A percentile compares a stretch with the other conserved stretches of the same genome.
These are phyloP conservation scores for Lomographa bimaculata DNA, from an alignment of 2,888 invertebrate species.

Conservation along the genomic window DNA sequence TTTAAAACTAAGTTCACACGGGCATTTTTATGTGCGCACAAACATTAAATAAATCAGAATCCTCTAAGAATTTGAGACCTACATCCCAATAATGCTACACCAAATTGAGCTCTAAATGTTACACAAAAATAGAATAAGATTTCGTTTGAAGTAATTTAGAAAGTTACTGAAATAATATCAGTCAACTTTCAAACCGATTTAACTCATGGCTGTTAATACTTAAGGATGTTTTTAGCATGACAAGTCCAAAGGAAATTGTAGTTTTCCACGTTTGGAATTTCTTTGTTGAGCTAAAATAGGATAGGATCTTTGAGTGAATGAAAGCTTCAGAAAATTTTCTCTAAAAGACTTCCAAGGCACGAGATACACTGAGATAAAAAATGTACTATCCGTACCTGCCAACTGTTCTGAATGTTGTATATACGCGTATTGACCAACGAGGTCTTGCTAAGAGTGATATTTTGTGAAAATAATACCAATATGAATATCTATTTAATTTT, in stretches of 20 bases:
- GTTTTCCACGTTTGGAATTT: slow-evolving; percentile 22
- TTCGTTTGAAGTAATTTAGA: slow-evolving; percentile 9
- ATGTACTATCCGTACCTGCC: no score
- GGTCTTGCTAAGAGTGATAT: no score
- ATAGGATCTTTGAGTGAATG: slow-evolving; percentile 20
- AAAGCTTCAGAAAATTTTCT: slow-evolving; percentile 22
- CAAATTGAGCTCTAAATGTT: no score
- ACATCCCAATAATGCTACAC: no score
- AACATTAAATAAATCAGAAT: no score
- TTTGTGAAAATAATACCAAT: no score
- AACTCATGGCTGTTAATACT: slow-evolving; percentile 1
- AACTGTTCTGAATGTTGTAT: no score
- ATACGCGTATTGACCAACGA: no score
- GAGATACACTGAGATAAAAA: not conserved
- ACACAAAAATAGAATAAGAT: slow-evolving; percentile 6
- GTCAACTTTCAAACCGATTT: slow-evolving; percentile 1
- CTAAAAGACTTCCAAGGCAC: slow-evolving; percentile 7
- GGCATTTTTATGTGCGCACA: no score
- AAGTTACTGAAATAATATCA: slow-evolving; percentile 16
- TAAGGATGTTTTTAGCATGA: slow-evolving; percentile 10
- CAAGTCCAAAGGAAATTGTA: slow-evolving; percentile 16
- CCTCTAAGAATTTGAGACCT: no score
- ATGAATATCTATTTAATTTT: no score
- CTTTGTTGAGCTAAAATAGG: slow-evolving; percentile 18
- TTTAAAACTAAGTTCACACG: no score